These are phyloP conservation scores for Poeciliopsis retropinna DNA, from an alignment of 2,113 vertebrate species.

Conservation along the genomic window DNA sequence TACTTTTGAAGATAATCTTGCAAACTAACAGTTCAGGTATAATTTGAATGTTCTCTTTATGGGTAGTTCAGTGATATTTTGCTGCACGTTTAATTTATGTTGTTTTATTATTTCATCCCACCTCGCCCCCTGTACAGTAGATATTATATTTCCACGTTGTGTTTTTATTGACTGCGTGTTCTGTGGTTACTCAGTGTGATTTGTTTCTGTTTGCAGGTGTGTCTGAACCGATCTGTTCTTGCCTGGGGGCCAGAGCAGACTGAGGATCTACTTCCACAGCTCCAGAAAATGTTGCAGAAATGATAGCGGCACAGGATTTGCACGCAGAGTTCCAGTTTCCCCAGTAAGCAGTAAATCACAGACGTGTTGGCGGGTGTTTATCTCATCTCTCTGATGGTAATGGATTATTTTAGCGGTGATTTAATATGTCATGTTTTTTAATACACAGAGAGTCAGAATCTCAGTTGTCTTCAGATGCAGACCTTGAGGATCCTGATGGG, in stretches of 20 bases:
- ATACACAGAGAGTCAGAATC: conserved; percentile 91
- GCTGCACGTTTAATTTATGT: no score
- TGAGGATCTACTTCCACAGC: conserved; percentile 79
- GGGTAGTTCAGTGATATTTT: no score
- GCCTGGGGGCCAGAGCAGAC: conserved; percentile 40
- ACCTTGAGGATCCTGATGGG: conserved; percentile 93
- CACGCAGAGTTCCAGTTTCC: conserved; percentile 94
- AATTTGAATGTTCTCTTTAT: no score
- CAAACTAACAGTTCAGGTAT: no score
- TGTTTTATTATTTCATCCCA: no score
- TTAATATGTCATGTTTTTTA: conserved; percentile 44
- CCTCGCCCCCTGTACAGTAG: neutral
- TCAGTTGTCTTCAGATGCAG: conserved; percentile 94
- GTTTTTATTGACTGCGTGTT: neutral
- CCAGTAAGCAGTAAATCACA: conserved; percentile 86
- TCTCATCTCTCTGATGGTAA: neutral
- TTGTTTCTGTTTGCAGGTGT: conserved; percentile 27
- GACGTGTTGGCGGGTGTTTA: conserved; percentile 20
- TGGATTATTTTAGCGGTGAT: neutral
- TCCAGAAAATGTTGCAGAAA: conserved; percentile 99
- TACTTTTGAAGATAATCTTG: no score
- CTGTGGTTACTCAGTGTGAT: neutral
- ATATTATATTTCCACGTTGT: neutral
- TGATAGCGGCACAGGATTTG: conserved; percentile 99
- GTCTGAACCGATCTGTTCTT: conserved; percentile 13